These are phyloP conservation scores for Camarhynchus parvulus DNA, from an alignment of 2,113 vertebrate species.

Conservation along the genomic window DNA sequence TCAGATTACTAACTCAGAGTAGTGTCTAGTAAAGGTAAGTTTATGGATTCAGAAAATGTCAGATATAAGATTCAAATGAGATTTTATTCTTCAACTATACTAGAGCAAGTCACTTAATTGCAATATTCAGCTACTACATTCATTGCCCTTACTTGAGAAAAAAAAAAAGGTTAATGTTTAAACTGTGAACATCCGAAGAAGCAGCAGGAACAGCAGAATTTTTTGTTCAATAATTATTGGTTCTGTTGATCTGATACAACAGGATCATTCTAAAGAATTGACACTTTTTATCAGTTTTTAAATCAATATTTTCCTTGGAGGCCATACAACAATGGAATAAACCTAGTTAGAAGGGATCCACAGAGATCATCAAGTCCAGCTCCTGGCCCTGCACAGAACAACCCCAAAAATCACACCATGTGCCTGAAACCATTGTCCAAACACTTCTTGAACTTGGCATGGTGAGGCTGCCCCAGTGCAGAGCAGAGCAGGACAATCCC, in stretches of 20 bases:
- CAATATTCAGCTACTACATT: not conserved
- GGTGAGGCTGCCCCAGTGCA: accelerated
- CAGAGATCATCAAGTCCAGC: not conserved
- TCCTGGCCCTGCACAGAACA: not conserved
- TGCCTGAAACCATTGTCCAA: not conserved
- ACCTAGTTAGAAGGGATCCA: not conserved
- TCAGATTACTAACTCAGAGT: not conserved
- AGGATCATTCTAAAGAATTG: not conserved
- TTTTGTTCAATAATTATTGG: not conserved
- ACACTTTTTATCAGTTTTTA: not conserved
- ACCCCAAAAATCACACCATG: not conserved
- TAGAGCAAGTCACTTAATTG: not conserved
- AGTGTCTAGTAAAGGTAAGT: not conserved
- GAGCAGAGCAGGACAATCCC: accelerated
- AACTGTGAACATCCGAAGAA: not conserved
- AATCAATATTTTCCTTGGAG: not conserved
- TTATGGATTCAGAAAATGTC: not conserved
- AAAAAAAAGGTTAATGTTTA: not conserved
- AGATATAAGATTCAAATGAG: not conserved
- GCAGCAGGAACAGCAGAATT: not conserved
- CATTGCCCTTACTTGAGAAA: accelerated
- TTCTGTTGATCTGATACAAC: not conserved
- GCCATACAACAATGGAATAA: not conserved
- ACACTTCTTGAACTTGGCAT: not conserved
- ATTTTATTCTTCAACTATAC: not conserved